These are phyloP conservation scores for Toxonevra muliebris DNA, from an alignment of 2,888 invertebrate species.

Conservation along the genomic window DNA sequence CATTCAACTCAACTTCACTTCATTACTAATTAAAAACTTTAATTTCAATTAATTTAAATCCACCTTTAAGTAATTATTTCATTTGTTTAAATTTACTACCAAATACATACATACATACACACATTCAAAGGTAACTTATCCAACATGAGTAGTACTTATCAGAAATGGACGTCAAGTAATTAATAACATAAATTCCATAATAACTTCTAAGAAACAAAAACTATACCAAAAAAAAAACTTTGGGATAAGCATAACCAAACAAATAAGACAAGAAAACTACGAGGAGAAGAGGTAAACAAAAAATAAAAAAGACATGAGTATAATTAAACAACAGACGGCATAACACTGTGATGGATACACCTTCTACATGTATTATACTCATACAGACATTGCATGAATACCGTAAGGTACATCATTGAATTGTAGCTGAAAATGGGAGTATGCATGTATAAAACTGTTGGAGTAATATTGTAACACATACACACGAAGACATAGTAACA, in stretches of 20 bases:
- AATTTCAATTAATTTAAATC: no score
- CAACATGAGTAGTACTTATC: conserved; percentile 32
- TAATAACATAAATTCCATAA: conserved; percentile 46
- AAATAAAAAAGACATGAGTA: conserved; percentile 41
- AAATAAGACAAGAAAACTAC: conserved; percentile 20
- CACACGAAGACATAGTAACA: not conserved
- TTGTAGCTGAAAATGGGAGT: not conserved
- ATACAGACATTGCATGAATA: no score
- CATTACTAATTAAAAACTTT: no score
- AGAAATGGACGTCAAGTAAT: conserved; percentile 47
- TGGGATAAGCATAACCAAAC: conserved; percentile 17
- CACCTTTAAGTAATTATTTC: no score
- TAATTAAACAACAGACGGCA: conserved; percentile 42
- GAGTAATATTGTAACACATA: conserved; percentile 11
- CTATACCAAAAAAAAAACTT: conserved; percentile 11
- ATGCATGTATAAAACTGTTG: conserved; percentile 18
- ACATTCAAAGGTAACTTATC: not conserved
- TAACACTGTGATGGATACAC: conserved; percentile 41
- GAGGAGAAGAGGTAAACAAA: conserved; percentile 23
- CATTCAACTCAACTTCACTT: no score
- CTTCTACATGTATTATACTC: conserved; percentile 33
- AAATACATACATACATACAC: not conserved
- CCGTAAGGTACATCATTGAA: no score
- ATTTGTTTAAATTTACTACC: not conserved
- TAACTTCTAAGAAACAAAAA: conserved; percentile 28